Evolutionary conservation across 92 coral and sea anemone genomes (phyloP).

Genomic region (Phenganax subtilis): DNA sequence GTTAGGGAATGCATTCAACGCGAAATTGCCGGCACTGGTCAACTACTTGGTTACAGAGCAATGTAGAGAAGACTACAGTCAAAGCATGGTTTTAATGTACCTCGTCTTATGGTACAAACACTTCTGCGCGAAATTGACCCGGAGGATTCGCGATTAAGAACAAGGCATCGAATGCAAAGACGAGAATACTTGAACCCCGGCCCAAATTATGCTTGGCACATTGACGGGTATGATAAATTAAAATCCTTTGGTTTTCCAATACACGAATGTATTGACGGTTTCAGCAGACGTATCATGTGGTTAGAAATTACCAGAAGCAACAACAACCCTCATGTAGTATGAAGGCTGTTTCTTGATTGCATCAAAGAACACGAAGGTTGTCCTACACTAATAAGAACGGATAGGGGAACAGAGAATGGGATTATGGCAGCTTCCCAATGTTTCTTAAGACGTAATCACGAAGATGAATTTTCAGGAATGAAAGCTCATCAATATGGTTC

Average conservation of each 20-base stretch:
- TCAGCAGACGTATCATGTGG: neutral
- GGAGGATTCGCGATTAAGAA: neutral
- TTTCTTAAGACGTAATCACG: neutral
- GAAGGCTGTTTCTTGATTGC: neutral
- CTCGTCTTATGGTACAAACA: conserved; percentile 1
- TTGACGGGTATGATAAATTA: conserved; percentile 6
- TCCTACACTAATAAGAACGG: conserved; percentile 3
- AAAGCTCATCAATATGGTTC: conserved; percentile 38
- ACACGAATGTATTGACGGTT: conserved; percentile 24
- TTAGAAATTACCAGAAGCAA: neutral
- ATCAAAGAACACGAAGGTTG: neutral
- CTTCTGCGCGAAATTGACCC: neutral
- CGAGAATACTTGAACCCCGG: neutral
- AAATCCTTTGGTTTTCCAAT: conserved; percentile 12
- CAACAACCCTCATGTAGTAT: neutral
- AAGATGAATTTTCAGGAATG: neutral
- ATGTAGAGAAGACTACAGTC: conserved; percentile 13
- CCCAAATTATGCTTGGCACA: conserved; percentile 7
- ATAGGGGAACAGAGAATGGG: conserved; percentile 36
- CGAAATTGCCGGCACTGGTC: neutral
- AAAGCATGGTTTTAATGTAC: neutral
- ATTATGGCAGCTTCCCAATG: conserved; percentile 19
- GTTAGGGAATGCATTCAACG: neutral
- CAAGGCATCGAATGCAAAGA: neutral
- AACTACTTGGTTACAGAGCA: neutral